A percentile compares a stretch with the other conserved stretches of the same genome.
phyloP scores from a whole-genome alignment of 2,888 invertebrate genomes.

The Chrysina gloriosa region DNA sequence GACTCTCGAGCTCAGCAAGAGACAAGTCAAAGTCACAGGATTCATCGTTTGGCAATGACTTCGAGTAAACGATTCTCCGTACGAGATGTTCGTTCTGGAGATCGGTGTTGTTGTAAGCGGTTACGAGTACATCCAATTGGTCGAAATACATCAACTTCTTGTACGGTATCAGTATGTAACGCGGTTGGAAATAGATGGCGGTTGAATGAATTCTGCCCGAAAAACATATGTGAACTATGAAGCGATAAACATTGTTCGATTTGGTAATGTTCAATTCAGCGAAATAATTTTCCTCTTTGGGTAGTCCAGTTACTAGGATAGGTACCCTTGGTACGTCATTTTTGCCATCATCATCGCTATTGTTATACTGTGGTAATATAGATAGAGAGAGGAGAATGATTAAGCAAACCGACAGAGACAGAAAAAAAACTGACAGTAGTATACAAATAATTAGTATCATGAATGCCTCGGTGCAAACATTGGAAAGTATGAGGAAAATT shows the following conservation, averaged over 20 bases:
- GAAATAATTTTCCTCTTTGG: neutral
- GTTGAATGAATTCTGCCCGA: neutral
- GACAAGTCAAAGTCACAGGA: conserved; percentile 2
- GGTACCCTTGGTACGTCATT: no score
- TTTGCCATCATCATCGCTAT: no score
- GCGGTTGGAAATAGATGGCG: neutral
- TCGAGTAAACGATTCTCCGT: neutral
- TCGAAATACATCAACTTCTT: neutral
- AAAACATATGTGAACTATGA: neutral
- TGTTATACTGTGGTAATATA: no score
- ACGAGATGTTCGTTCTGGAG: neutral
- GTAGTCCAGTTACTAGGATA: no score
- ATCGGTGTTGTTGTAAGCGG: neutral
- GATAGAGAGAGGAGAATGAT: no score
- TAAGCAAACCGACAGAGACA: no score
- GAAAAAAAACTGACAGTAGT: no score
- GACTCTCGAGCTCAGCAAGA: neutral
- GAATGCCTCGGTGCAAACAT: no score
- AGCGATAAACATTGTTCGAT: neutral
- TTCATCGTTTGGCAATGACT: neutral
- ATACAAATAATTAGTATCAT: no score
- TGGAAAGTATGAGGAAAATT: no score
- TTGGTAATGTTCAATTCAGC: neutral
- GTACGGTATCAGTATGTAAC: neutral
- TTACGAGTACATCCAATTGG: neutral